Conservation (phyloP, 2,797 vertebrate species). For the Danio jaintianensis region DNA sequence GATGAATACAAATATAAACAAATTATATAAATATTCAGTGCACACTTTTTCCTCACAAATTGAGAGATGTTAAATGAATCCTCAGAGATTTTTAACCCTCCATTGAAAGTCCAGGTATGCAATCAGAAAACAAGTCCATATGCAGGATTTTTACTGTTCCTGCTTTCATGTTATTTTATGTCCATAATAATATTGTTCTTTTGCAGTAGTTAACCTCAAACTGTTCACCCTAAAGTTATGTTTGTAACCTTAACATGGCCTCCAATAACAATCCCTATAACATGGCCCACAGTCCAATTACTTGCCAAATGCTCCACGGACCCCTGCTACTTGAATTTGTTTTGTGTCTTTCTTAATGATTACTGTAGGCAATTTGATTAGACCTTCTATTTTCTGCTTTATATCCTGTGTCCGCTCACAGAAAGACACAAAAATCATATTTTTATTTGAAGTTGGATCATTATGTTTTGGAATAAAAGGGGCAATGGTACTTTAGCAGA, state of each 20-base stretch:
- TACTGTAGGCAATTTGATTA: slow-evolving; percentile 11
- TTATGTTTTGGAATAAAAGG: slow-evolving; percentile 44
- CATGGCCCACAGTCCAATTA: neutral
- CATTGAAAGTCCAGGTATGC: too few species aligned
- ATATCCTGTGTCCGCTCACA: neutral
- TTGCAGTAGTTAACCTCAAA: neutral
- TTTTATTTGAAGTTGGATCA: slow-evolving; percentile 50
- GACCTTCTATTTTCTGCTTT: slow-evolving; percentile 10
- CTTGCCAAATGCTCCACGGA: neutral
- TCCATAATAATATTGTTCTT: neutral
- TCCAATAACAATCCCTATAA: neutral
- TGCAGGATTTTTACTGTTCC: too few species aligned
- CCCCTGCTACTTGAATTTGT: neutral
- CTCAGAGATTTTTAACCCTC: too few species aligned
- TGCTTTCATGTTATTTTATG: neutral
- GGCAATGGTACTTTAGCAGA: slow-evolving; percentile 53
- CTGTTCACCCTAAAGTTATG: neutral
- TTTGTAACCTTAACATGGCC: slow-evolving; percentile 23
- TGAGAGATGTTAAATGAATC: too few species aligned
- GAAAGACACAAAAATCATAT: slow-evolving; percentile 19
- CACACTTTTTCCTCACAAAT: too few species aligned
- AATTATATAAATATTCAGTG: too few species aligned
- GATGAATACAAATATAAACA: too few species aligned
- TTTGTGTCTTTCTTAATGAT: slow-evolving; percentile 9
- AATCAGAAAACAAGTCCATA: too few species aligned